Evolutionary conservation across 2,888 invertebrate genomes (phyloP).

Genomic region (Epirrhoe alternata): DNA sequence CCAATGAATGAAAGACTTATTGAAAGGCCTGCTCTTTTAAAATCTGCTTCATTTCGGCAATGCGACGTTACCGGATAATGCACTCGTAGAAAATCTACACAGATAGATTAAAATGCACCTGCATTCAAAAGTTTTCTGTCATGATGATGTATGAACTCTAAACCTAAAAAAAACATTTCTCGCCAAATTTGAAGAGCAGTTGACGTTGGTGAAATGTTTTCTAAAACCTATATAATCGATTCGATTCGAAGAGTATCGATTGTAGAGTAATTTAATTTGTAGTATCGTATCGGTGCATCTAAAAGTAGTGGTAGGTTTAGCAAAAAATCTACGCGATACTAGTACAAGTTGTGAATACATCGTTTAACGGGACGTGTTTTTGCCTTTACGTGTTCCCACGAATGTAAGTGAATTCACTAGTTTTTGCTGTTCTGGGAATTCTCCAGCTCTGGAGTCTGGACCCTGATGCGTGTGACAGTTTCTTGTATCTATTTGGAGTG

Average conservation of each 20-base stretch:
- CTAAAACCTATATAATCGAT: background rate
- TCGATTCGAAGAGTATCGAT: background rate
- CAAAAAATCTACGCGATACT: conserved; percentile 33
- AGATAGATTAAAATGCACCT: no score
- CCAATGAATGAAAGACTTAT: background rate
- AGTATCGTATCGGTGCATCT: conserved; percentile 26
- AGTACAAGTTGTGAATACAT: conserved; percentile 40
- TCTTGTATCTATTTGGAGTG: conserved; percentile 15
- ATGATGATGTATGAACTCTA: no score
- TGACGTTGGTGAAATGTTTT: conserved; percentile 11
- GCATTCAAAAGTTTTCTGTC: no score
- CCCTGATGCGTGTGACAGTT: conserved; percentile 25
- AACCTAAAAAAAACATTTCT: no score
- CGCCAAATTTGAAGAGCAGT: no score
- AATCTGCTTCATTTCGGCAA: no score
- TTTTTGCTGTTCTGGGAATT: conserved; percentile 28
- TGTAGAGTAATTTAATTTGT: conserved; percentile 4
- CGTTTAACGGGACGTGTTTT: conserved; percentile 44
- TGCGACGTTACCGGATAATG: no score
- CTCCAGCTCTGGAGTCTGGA: conserved; percentile 9
- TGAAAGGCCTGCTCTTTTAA: background rate
- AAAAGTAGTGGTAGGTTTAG: conserved; percentile 8
- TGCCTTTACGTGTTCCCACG: conserved; percentile 41
- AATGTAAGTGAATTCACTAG: conserved; percentile 36
- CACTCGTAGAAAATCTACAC: no score